Percentiles rank a stretch among this genome's conserved stretches.
phyloP scores from a whole-genome alignment of 2,888 invertebrate species.

The Agrotis ipsilon region DNA sequence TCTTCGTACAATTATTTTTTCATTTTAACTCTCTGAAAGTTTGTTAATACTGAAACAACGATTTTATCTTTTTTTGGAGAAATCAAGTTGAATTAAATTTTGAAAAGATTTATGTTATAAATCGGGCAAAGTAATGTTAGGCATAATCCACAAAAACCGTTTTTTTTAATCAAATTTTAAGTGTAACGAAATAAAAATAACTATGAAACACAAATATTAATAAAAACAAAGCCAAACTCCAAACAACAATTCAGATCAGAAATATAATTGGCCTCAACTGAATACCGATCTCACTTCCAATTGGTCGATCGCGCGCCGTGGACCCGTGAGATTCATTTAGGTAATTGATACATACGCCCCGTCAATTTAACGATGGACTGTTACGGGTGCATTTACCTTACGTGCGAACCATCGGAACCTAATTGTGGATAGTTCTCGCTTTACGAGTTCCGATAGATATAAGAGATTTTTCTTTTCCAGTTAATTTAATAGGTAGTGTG shows the following conservation, averaged over 20 bases:
- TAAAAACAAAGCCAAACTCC: slow-evolving; percentile 14
- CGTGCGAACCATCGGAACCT: slow-evolving; percentile 65
- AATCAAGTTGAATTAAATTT: no score
- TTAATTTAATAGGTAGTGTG: neutral
- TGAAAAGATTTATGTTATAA: no score
- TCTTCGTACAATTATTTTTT: no score
- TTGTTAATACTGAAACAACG: no score
- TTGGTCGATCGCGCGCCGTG: slow-evolving; percentile 54
- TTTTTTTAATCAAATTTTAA: neutral
- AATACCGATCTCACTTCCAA: slow-evolving; percentile 58
- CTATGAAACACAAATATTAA: slow-evolving; percentile 3
- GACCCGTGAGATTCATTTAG: slow-evolving; percentile 78
- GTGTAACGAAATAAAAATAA: neutral
- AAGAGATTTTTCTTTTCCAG: neutral
- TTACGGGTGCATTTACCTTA: slow-evolving; percentile 67
- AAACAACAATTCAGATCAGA: slow-evolving; percentile 47
- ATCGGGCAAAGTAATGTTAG: no score
- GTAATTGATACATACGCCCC: slow-evolving; percentile 84
- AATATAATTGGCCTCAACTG: slow-evolving; percentile 61
- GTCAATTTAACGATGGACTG: slow-evolving; percentile 71
- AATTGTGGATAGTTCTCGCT: slow-evolving; percentile 66
- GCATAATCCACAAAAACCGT: no score
- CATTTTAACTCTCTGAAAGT: no score
- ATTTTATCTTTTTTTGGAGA: no score
- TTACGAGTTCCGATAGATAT: slow-evolving; percentile 19